These are phyloP conservation scores for Drosophila cognata DNA, from an alignment of 2,888 invertebrate genomes.

Conservation along the genomic window DNA sequence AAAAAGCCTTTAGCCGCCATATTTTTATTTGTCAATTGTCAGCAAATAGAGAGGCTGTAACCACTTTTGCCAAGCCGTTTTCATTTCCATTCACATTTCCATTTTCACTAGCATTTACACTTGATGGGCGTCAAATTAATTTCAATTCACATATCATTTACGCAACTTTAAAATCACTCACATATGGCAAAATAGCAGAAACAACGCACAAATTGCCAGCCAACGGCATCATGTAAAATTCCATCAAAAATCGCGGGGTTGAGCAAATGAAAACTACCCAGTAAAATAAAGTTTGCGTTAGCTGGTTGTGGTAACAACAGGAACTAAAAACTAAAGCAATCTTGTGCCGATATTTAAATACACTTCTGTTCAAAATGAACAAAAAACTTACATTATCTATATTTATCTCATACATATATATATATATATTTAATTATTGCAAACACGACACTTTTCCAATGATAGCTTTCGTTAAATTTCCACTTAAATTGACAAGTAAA, in stretches of 20 bases:
- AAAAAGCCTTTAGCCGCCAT: conserved; percentile 75
- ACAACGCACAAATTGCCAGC: conserved; percentile 37
- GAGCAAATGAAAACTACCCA: conserved; percentile 65
- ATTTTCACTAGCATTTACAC: conserved; percentile 12
- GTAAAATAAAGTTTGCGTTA: conserved; percentile 75
- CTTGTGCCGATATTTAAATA: conserved; percentile 23
- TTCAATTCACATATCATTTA: conserved; percentile 37
- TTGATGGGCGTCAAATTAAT: conserved; percentile 16
- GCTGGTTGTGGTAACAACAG: conserved; percentile 42
- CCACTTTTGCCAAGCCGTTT: conserved; percentile 35
- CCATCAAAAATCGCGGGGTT: conserved; percentile 76
- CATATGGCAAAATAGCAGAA: conserved; percentile 15
- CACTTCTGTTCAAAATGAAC: conserved; percentile 20
- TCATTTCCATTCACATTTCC: conserved; percentile 16
- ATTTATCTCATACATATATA: background rate
- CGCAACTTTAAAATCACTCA: conserved; percentile 51
- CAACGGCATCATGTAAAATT: conserved; percentile 72
- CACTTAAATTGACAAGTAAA: background rate
- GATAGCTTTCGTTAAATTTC: background rate
- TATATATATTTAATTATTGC: background rate
- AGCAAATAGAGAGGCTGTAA: conserved; percentile 57
- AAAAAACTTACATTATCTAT: background rate
- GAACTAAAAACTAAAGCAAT: background rate
- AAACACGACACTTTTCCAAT: background rate
- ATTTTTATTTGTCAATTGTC: conserved; percentile 74